Base-by-base conservation (phyloP, 2,113 vertebrate species). In the Lichenostomus cassidix region DNA sequence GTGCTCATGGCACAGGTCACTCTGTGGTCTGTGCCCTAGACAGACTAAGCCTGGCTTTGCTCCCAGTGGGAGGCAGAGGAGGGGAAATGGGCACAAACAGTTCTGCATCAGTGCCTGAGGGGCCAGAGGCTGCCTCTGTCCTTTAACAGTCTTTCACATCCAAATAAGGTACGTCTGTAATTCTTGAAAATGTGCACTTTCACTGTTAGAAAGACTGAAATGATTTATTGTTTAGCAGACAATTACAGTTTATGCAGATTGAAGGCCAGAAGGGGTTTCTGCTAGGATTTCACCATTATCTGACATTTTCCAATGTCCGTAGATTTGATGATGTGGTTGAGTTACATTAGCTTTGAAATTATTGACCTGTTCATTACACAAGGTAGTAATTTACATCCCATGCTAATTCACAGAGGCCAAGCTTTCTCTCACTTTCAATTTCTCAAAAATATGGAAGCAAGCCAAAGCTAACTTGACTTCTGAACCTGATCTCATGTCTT, bases 331-430 rank as follows among this genome's bases (percentile, higher is more conserved):
- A 71, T 75, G 56, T n/a, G 67, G 44, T 55, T 0, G 29, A 83
- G 62, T 79, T 79, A 92, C 65, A 75, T 83, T 73, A 92, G 47
- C 62, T 76, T 92, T 76, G 62, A 88, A 85, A 85, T 79, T 68
- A 81, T 55, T 90, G 76, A 85, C 75, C 63, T 78, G 29, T 76
- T 90, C 62, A 64, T 93, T 88, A 71, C 58, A 52, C 35, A 86
- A 86, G 52, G 53, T 90, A 90, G 70, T 12, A 85, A 94, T 94
- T 93, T 90, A 85, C 67, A 83, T 76, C 24, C 42, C 49, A 52
- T 88, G 53, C 47, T 92, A 95, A 91, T 90, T 95, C 62, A 84
- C 37, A 70, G 33, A 59, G 65, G 74, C 78, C 55, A 94, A 94
- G 42, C 47, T 87, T 84, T 84, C 65, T 78, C 50, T 67, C 50